Conservation (phyloP, 2,888 invertebrate genomes). For the Thecophora atra region DNA sequence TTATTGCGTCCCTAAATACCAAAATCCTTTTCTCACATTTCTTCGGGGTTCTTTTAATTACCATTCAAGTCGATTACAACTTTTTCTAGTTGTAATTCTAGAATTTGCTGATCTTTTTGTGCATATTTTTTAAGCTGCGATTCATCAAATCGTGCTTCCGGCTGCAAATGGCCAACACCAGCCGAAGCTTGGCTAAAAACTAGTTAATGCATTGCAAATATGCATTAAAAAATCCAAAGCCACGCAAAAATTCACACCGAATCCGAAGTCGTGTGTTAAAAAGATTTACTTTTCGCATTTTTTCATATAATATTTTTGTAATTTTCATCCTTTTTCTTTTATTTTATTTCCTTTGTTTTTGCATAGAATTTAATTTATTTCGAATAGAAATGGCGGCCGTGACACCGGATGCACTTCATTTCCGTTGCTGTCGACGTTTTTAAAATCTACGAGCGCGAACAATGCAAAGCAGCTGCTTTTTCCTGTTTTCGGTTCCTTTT, state of each 20-base stretch:
- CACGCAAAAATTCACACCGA: neutral
- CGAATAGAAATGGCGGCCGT: slow-evolving; percentile 29
- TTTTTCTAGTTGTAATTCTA: too few relatives aligned
- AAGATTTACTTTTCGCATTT: neutral
- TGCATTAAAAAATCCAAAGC: slow-evolving; percentile 17
- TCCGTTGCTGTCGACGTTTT: slow-evolving; percentile 45
- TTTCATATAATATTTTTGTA: neutral
- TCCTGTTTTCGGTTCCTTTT: neutral
- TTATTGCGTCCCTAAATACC: too few relatives aligned
- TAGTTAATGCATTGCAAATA: slow-evolving; percentile 38
- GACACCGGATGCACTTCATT: slow-evolving; percentile 38
- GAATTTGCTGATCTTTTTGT: too few relatives aligned
- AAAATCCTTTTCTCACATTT: too few relatives aligned
- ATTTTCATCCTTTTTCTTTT: too few relatives aligned
- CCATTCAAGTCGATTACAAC: too few relatives aligned
- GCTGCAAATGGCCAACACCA: slow-evolving; percentile 16
- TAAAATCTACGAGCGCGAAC: slow-evolving; percentile 47
- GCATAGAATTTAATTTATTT: slow-evolving; percentile 31
- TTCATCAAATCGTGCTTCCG: neutral
- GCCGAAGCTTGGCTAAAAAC: slow-evolving; percentile 36
- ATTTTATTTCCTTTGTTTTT: neutral
- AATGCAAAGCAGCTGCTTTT: slow-evolving; percentile 42
- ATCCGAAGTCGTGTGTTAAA: neutral
- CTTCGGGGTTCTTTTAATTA: too few relatives aligned
- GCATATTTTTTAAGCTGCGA: neutral